Evolutionary conservation across 2,113 vertebrate species (phyloP).

Genomic region (Thunnus maccoyii): DNA sequence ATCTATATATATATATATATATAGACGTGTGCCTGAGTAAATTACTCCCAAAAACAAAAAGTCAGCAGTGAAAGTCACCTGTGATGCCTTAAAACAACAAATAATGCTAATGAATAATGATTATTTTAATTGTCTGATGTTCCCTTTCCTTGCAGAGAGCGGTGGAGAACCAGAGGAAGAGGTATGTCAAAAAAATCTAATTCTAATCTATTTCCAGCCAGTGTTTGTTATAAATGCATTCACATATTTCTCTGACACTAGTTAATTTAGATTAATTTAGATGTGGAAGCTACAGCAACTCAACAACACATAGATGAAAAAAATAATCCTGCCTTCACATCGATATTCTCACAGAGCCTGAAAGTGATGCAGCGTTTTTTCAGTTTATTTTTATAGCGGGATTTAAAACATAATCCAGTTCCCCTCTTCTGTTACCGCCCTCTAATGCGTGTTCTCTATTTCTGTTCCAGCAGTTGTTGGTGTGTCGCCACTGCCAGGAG

Average conservation of each 20-base stretch:
- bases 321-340: not conserved
- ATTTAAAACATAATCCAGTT: constrained; percentile 55
- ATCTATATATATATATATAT: too few species aligned
- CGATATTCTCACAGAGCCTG: not conserved
- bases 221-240: too few species aligned
- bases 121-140: not conserved
- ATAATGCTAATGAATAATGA: not conserved
- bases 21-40: too few species aligned
- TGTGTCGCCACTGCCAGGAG: constrained; percentile 81
- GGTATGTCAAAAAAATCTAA: constrained; percentile 27
- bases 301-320: not conserved
- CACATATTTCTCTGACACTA: too few species aligned
- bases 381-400: constrained; percentile 55
- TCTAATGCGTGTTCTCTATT: constrained; percentile 27
- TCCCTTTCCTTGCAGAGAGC: constrained; percentile 46
- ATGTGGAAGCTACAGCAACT: too few species aligned
- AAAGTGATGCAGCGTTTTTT: constrained; percentile 34
- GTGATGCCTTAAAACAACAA: too few species aligned
- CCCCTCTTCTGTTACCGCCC: constrained; percentile 49
- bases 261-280: too few species aligned
- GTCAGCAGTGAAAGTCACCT: too few species aligned
- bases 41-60: too few species aligned
- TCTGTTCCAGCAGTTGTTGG: constrained; percentile 47
- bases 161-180: constrained; percentile 39
- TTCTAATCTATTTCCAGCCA: too few species aligned